Percentiles rank a stretch among this genome's conserved stretches.
These are phyloP conservation scores for Cyanocitta stelleri DNA, from an alignment of 2,113 vertebrate species.

Conservation along the genomic window DNA sequence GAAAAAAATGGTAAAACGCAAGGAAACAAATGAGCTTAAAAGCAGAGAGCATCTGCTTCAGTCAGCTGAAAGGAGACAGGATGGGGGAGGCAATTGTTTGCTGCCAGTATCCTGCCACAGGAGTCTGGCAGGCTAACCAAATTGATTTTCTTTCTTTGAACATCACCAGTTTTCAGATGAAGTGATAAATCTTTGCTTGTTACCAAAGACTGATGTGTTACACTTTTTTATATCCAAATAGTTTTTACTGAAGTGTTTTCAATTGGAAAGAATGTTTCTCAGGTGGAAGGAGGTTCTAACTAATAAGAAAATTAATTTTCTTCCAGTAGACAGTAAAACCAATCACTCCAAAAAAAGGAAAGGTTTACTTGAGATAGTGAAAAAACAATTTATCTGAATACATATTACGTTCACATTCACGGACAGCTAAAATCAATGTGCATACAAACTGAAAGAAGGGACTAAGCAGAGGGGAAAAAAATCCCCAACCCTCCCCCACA, in stretches of 20 bases:
- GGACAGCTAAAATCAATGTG: constrained; percentile 10
- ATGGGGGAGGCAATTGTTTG: constrained; percentile 12
- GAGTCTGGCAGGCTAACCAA: constrained; percentile 22
- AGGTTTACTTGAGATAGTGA: not conserved
- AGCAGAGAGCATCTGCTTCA: constrained; percentile 31
- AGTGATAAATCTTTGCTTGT: constrained; percentile 28
- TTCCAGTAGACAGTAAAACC: not conserved
- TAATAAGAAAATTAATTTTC: not conserved
- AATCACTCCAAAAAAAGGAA: not conserved
- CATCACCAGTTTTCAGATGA: constrained; percentile 24
- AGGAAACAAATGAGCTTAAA: constrained; percentile 32
- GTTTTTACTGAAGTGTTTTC: constrained; percentile 37
- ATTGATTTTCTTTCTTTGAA: constrained; percentile 54
- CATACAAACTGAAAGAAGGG: not conserved
- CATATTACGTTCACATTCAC: not conserved
- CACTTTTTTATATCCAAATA: not conserved
- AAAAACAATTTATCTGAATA: not conserved
- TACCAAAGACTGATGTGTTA: not conserved
- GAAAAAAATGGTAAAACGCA: not conserved
- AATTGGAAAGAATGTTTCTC: not conserved
- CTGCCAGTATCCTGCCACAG: constrained; percentile 17
- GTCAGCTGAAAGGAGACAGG: constrained; percentile 24
- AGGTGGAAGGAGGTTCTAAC: not conserved
- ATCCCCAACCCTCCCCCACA: not conserved
- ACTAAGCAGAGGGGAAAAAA: not conserved